Conservation (phyloP, 2,888 invertebrate genomes). For the Colletes collaris region DNA sequence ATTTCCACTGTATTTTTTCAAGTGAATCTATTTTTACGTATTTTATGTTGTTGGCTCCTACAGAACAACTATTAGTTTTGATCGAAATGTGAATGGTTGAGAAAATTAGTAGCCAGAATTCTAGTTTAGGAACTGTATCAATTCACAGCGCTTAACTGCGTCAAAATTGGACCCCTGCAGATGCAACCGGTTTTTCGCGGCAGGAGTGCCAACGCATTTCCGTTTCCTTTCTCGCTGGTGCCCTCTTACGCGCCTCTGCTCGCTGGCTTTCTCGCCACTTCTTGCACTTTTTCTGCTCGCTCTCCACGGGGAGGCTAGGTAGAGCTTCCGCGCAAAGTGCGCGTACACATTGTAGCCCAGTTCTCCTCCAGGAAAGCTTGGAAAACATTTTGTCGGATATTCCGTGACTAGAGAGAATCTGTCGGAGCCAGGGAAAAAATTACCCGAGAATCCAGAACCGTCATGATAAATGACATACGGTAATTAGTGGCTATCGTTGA, state of each 20-base stretch:
- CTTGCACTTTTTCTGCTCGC: not conserved
- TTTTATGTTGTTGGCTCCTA: no score
- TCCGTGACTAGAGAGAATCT: not conserved
- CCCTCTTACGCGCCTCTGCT: not conserved
- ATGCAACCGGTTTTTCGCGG: conserved; percentile 41
- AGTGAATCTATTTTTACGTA: no score
- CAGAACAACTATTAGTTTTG: no score
- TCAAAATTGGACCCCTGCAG: conserved; percentile 44
- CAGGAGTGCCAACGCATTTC: conserved; percentile 46
- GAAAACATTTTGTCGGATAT: conserved; percentile 8
- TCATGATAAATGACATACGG: not conserved
- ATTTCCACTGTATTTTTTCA: no score
- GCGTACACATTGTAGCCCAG: conserved; percentile 34
- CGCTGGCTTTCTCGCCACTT: not conserved
- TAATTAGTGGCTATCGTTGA: not conserved
- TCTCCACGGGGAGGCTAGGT: not conserved
- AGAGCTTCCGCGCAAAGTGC: conserved; percentile 29
- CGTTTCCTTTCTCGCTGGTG: conserved; percentile 15
- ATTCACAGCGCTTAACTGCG: conserved; percentile 15
- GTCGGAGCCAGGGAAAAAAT: not conserved
- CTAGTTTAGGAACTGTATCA: no score
- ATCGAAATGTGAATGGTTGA: no score
- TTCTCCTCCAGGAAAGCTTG: not conserved
- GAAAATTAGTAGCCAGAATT: no score
- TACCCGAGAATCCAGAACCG: not conserved